Evolutionary conservation across 2,888 invertebrate genomes (phyloP).

Genomic region (Cataglyphis albicans): DNA sequence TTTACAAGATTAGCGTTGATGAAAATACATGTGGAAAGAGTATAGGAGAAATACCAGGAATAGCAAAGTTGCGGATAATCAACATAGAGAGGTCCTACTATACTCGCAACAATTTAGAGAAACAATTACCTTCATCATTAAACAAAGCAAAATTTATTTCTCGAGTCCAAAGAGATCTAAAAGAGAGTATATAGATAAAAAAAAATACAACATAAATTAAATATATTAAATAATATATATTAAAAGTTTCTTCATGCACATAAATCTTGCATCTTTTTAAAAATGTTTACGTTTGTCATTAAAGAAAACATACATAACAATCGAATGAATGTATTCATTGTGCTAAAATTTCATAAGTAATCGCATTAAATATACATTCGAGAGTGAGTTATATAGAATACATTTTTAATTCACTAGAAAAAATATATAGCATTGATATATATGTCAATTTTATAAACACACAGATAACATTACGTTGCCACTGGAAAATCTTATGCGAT

Average conservation of each 20-base stretch:
- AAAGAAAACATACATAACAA: slow-evolving; percentile 42
- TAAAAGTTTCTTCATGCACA: slow-evolving; percentile 34
- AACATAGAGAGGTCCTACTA: neutral
- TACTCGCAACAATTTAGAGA: slow-evolving; percentile 22
- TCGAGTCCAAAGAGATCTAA: slow-evolving; percentile 31
- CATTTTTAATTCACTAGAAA: slow-evolving; percentile 28
- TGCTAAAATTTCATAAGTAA: slow-evolving; percentile 29
- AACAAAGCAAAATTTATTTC: slow-evolving; percentile 42
- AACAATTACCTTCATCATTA: neutral
- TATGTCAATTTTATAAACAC: slow-evolving; percentile 16
- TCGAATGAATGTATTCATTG: slow-evolving; percentile 5
- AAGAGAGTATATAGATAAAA: slow-evolving; percentile 33
- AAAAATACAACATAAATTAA: slow-evolving; percentile 47
- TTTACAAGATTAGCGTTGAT: neutral
- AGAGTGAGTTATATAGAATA: slow-evolving; percentile 12
- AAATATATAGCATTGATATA: slow-evolving; percentile 31
- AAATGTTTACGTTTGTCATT: slow-evolving; percentile 14
- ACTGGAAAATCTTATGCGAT: slow-evolving; percentile 33
- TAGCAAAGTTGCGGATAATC: neutral
- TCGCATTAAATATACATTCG: slow-evolving; percentile 28
- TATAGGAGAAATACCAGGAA: neutral
- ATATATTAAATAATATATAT: slow-evolving; percentile 47
- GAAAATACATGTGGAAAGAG: neutral
- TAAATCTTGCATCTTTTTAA: slow-evolving; percentile 32
- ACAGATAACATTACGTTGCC: slow-evolving; percentile 10